Conservation (phyloP, 2,888 invertebrate genomes). For the Physocephala rufipes region DNA sequence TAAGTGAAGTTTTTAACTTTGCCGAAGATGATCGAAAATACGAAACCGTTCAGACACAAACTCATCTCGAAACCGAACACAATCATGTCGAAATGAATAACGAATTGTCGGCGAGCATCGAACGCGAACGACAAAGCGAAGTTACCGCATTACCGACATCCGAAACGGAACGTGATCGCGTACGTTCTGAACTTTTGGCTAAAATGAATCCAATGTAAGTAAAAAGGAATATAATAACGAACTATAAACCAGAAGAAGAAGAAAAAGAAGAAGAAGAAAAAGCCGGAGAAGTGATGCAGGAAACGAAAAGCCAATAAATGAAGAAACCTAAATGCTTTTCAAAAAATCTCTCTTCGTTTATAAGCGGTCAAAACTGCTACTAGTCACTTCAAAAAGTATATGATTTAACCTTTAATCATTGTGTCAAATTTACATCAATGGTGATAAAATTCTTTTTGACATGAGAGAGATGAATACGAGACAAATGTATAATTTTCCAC, state of each 20-base stretch:
- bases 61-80: constrained; percentile 65
- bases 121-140: constrained; percentile 78
- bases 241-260: neutral
- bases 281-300: neutral
- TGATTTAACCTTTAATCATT: too few relatives aligned
- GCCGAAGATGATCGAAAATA: constrained; percentile 80
- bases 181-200: constrained; percentile 61
- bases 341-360: too few relatives aligned
- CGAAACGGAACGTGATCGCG: constrained; percentile 67
- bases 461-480: too few relatives aligned
- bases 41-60: constrained; percentile 71
- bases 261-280: neutral
- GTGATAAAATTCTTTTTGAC: too few relatives aligned
- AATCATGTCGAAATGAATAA: constrained; percentile 75
- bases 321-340: neutral
- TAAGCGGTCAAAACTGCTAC: too few relatives aligned
- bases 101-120: constrained; percentile 81
- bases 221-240: constrained; percentile 9
- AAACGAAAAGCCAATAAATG: neutral
- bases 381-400: too few relatives aligned
- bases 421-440: too few relatives aligned
- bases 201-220: constrained; percentile 66
- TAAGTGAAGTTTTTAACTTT: constrained; percentile 87
- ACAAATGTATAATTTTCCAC: too few relatives aligned
- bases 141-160: constrained; percentile 65